phyloP scores from a whole-genome alignment of 2,797 vertebrate species.

The Ispidina lecontei region DNA sequence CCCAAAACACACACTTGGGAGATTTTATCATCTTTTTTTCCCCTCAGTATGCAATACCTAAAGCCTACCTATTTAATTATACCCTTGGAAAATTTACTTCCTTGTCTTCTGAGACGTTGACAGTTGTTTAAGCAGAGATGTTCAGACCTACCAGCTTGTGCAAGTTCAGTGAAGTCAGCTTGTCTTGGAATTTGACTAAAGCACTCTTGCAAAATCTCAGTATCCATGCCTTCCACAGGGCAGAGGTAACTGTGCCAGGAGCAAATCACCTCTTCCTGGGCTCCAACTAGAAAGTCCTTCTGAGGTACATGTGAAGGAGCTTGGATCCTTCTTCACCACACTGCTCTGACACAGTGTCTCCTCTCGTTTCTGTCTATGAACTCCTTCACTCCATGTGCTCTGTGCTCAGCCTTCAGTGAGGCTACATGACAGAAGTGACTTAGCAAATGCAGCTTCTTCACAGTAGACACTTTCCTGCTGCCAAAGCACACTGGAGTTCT shows the following conservation, averaged over 20 bases:
- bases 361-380: background rate
- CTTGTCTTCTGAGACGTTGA: background rate
- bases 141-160: background rate
- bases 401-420: background rate
- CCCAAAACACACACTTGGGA: background rate
- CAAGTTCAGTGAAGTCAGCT: background rate
- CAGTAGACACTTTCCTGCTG: background rate
- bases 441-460: background rate
- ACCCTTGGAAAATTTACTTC: background rate
- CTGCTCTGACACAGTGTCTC: background rate
- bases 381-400: background rate
- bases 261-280: background rate
- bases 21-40: background rate
- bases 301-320: background rate
- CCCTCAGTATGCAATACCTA: background rate
- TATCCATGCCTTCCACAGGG: background rate
- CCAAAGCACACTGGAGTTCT: background rate
- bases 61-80: background rate
- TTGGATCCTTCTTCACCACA: background rate
- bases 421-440: background rate
- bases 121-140: background rate
- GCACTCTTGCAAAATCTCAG: background rate
- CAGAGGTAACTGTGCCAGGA: background rate
- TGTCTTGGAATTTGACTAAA: background rate
- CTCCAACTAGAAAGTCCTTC: background rate